Conservation (phyloP, 1,140 invertebrate genomes). For the Centruroides sculpturatus region DNA sequence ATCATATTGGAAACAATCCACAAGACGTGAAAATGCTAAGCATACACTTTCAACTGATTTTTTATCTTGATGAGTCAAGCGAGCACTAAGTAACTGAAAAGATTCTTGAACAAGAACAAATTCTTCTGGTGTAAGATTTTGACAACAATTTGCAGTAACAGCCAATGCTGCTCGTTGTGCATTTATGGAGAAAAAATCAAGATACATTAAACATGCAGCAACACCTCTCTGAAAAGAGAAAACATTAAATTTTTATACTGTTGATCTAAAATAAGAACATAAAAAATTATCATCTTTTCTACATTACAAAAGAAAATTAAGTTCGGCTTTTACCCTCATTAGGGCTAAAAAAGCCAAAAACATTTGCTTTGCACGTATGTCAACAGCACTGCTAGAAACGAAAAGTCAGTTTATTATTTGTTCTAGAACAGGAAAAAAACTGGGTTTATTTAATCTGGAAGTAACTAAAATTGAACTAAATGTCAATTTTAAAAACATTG, state of each 20-base stretch:
- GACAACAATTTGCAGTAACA: conserved; percentile 92
- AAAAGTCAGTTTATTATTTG: no score
- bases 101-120: conserved; percentile 84
- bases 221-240: conserved; percentile 63
- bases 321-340: no score
- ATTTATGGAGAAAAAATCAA: conserved; percentile 95
- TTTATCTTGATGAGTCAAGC: conserved; percentile 88
- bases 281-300: no score
- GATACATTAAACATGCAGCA: conserved; percentile 81
- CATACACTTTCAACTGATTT: conserved; percentile 96
- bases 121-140: conserved; percentile 82
- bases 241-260: not conserved
- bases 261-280: no score
- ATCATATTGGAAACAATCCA: conserved; percentile 92
- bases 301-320: no score
- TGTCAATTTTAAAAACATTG: no score
- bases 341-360: no score
- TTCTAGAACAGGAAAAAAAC: no score
- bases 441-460: no score
- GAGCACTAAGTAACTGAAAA: conserved; percentile 63
- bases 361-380: no score
- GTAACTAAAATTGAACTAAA: no score
- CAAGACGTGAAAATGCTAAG: conserved; percentile 76
- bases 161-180: conserved; percentile 87
- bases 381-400: no score